Conservation (phyloP, 2,113 vertebrate species). For the Dicerorhinus sumatrensis region DNA sequence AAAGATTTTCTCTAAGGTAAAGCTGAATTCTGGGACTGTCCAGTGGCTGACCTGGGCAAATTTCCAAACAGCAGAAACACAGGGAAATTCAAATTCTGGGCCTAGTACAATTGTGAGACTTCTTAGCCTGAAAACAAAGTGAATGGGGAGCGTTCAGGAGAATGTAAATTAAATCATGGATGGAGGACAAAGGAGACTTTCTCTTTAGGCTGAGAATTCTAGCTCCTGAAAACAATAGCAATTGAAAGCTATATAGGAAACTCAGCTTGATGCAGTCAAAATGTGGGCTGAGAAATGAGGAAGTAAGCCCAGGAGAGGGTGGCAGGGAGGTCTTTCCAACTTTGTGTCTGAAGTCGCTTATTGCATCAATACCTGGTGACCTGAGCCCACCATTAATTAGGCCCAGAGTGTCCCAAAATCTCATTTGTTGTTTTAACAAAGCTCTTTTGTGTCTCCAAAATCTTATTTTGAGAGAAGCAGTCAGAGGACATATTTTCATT, state of each 20-base stretch:
- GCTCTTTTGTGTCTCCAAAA: constrained; percentile 47
- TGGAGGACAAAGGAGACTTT: constrained; percentile 69
- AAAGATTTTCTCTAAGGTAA: constrained; percentile 56
- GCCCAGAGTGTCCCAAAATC: not conserved
- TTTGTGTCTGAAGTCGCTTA: constrained; percentile 3
- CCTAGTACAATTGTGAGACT: constrained; percentile 49
- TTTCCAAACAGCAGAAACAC: constrained; percentile 8
- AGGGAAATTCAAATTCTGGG: constrained; percentile 60
- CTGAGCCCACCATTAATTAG: not conserved
- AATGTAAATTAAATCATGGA: constrained; percentile 70
- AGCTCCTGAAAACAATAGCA: constrained; percentile 56
- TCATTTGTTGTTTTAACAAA: constrained; percentile 64
- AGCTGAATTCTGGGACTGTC: constrained; percentile 62
- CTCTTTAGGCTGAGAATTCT: constrained; percentile 72
- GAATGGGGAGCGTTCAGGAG: constrained; percentile 54
- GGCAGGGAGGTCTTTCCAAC: not conserved
- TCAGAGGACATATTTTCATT: constrained; percentile 62
- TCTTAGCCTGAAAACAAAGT: constrained; percentile 68
- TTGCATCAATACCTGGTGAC: constrained; percentile 59
- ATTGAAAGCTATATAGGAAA: constrained; percentile 58
- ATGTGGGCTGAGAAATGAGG: constrained; percentile 26
- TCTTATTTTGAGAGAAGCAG: constrained; percentile 52
- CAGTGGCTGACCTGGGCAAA: constrained; percentile 37
- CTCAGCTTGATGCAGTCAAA: constrained; percentile 35
- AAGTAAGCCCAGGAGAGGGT: not conserved